Conservation (phyloP, 1,140 invertebrate genomes). For the Meloidogyne chitwoodi region DNA sequence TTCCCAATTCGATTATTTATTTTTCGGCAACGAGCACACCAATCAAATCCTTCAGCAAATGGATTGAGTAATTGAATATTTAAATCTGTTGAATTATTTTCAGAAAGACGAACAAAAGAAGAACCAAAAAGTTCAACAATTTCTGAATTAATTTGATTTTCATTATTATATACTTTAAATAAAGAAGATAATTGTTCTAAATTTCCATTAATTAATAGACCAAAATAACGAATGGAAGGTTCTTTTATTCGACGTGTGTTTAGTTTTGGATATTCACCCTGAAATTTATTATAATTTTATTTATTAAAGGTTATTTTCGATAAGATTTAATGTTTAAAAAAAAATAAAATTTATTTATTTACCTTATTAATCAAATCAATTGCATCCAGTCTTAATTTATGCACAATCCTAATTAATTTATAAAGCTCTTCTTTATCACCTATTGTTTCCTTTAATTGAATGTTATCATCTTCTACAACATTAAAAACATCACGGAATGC, state of each 20-base stretch:
- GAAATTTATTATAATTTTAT: neutral
- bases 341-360: too few relatives aligned
- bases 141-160: conserved; percentile 3
- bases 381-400: neutral
- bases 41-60: neutral
- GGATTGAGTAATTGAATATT: neutral
- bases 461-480: neutral
- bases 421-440: conserved; percentile 1
- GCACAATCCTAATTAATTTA: neutral
- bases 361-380: neutral
- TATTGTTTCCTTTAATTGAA: neutral
- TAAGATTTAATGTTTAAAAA: too few relatives aligned
- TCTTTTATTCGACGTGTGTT: neutral
- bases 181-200: neutral
- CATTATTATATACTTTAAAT: neutral
- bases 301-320: too few relatives aligned
- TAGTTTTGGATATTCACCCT: neutral
- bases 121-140: conserved; percentile 5
- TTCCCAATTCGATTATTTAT: neutral
- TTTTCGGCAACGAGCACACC: conserved; percentile 1
- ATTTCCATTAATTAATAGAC: conserved; percentile 1
- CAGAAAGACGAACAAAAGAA: neutral
- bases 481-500: neutral
- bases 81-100: conserved; percentile 5
- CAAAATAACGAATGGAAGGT: neutral